Base-by-base conservation (phyloP, 1,140 invertebrate genomes). In the Orussus abietinus region DNA sequence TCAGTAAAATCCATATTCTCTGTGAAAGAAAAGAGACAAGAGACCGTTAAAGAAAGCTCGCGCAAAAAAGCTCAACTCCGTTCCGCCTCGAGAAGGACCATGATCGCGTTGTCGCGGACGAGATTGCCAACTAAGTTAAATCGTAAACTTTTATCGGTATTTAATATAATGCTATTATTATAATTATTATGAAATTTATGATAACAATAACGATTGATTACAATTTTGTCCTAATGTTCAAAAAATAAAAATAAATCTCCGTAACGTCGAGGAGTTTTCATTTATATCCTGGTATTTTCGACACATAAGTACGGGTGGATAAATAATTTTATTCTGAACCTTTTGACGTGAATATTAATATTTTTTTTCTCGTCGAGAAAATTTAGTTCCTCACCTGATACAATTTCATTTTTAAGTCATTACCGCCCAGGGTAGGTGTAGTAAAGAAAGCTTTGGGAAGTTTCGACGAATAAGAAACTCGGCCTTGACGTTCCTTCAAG, bases 191-290 rank as follows among this genome's bases (percentile, higher is more conserved):
- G n/a, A 53, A 45, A 52, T 49, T 56, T 53, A 56, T 42, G 34
- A 56, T 55, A 55, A 55, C 43, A 46, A 47, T 55, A 51, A 55
- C 42, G 38, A 56, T 56, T 56, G 50, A 50, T 56, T 56, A 56
- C 54, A 42, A 56, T 56, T 56, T 56, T 56, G 54, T 56, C 50
- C 47, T 47, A 53, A 51, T 51, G 48, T 56, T 56, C 50, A 38
- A 45, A 45, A 56, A 56, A 55, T 53, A 53, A 56, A 56, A 45
- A 56, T 53, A 50, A 53, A 56, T 56, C 54, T 56, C 44, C 43
- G 40, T 56, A 51, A 50, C 11, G 18, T 33, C 6, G 22, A 25
- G 6, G 22, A 25, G 22, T 25, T 6, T 25, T n/a, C 6, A 25
- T 25, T n/a, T n/a, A n/a, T n/a, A n/a, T n/a, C n/a, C n/a, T n/a